phyloP scores from a whole-genome alignment of 2,888 invertebrate genomes.

The Rhamnusium bicolor region DNA sequence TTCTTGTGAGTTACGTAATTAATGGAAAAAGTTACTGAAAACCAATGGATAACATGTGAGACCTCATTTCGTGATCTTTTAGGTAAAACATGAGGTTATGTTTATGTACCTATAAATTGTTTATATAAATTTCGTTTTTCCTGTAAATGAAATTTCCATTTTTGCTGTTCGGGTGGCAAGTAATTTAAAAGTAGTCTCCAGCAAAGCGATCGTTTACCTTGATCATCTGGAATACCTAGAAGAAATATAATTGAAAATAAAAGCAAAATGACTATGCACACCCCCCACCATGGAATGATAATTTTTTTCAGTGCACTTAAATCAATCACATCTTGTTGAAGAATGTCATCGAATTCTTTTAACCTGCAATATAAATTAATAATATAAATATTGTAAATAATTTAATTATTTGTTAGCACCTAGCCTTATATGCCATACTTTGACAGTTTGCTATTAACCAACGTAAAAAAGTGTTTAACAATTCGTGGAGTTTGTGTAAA shows the following conservation, averaged over 20 bases:
- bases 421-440: slow-evolving; percentile 67
- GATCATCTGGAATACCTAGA: slow-evolving; percentile 90
- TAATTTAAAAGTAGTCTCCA: slow-evolving; percentile 94
- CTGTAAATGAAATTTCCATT: slow-evolving; percentile 80
- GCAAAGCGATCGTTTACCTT: slow-evolving; percentile 85
- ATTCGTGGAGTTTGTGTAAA: neutral
- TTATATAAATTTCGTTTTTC: slow-evolving; percentile 87
- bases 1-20: no score
- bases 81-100: slow-evolving; percentile 31
- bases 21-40: no score
- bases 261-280: slow-evolving; percentile 21
- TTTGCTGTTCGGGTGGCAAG: slow-evolving; percentile 79
- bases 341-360: slow-evolving; percentile 84
- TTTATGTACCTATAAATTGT: slow-evolving; percentile 82
- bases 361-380: slow-evolving; percentile 75
- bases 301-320: slow-evolving; percentile 77
- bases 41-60: no score
- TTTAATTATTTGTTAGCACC: slow-evolving; percentile 53
- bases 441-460: slow-evolving; percentile 20
- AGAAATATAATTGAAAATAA: slow-evolving; percentile 21
- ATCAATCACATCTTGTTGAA: slow-evolving; percentile 82
- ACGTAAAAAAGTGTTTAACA: slow-evolving; percentile 2
- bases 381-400: slow-evolving; percentile 14
- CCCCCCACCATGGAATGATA: slow-evolving; percentile 85
- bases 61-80: no score